phyloP scores from a whole-genome alignment of 2,888 invertebrate species.

The Ecdyonurus torrentis region DNA sequence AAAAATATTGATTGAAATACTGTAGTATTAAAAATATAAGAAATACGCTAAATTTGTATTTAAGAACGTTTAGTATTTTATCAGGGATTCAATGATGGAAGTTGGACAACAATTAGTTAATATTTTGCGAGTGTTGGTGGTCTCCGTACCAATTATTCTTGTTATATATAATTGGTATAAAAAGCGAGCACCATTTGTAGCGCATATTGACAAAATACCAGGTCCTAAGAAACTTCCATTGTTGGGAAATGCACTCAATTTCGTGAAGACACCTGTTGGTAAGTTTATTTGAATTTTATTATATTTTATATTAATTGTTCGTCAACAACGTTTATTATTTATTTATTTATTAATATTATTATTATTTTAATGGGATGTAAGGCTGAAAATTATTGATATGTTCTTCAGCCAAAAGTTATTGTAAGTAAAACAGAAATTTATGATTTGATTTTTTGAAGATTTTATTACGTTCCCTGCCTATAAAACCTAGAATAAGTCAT shows the following conservation, averaged over 20 bases:
- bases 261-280: neutral
- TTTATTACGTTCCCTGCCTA: neutral
- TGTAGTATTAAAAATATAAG: too few relatives aligned
- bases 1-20: too few relatives aligned
- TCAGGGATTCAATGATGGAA: too few relatives aligned
- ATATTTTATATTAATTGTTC: neutral
- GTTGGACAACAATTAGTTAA: too few relatives aligned
- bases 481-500: too few relatives aligned
- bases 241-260: neutral
- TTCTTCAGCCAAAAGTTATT: neutral
- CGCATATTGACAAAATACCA: neutral
- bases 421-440: neutral
- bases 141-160: too few relatives aligned
- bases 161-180: too few relatives aligned
- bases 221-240: neutral
- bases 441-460: neutral
- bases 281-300: neutral
- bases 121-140: too few relatives aligned
- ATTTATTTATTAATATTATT: neutral
- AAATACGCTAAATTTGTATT: too few relatives aligned
- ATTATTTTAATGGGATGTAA: neutral
- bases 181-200: neutral
- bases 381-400: neutral
- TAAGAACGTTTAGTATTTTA: too few relatives aligned
- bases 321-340: neutral